phyloP scores from a whole-genome alignment of 35 echinoderm and acorn worm species.

The Ophioderma brevispina region DNA sequence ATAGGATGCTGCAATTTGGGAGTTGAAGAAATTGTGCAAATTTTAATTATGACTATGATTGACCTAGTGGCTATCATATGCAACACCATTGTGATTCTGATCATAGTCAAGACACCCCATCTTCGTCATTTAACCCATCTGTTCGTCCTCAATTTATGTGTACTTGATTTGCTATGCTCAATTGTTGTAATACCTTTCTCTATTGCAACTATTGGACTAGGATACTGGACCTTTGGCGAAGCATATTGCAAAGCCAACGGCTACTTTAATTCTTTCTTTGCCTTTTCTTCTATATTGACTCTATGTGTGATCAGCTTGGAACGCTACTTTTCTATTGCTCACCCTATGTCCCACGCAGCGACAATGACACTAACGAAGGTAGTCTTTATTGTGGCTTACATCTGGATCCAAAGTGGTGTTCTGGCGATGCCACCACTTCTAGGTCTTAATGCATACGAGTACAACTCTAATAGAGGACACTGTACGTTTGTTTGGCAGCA shows the following conservation, averaged over 20 bases:
- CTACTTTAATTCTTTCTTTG: conserved; percentile 74
- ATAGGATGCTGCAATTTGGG: neutral
- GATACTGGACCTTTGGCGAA: conserved; percentile 71
- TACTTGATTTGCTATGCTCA: conserved; percentile 70
- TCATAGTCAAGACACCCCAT: conserved; percentile 76
- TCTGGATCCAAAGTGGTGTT: conserved; percentile 70
- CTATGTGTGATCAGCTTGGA: conserved; percentile 80
- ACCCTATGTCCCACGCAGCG: conserved; percentile 70
- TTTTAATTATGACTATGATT: conserved; percentile 50
- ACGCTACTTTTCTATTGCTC: conserved; percentile 77
- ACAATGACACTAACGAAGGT: conserved; percentile 48
- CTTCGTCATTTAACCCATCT: conserved; percentile 74
- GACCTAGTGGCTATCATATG: conserved; percentile 54
- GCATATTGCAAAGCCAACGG: conserved; percentile 74
- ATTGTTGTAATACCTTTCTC: conserved; percentile 69
- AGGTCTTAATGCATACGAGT: conserved; percentile 66
- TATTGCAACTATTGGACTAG: conserved; percentile 43
- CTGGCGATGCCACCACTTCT: conserved; percentile 62
- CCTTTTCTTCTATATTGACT: conserved; percentile 68
- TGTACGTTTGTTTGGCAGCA: conserved; percentile 84
- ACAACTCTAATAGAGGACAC: conserved; percentile 67
- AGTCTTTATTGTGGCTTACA: conserved; percentile 39
- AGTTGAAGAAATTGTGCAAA: conserved; percentile 20
- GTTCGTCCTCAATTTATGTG: conserved; percentile 74
- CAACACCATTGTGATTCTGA: conserved; percentile 49